Evolutionary conservation across 2,113 vertebrate species (phyloP).

Genomic region (Vidua chalybeata): DNA sequence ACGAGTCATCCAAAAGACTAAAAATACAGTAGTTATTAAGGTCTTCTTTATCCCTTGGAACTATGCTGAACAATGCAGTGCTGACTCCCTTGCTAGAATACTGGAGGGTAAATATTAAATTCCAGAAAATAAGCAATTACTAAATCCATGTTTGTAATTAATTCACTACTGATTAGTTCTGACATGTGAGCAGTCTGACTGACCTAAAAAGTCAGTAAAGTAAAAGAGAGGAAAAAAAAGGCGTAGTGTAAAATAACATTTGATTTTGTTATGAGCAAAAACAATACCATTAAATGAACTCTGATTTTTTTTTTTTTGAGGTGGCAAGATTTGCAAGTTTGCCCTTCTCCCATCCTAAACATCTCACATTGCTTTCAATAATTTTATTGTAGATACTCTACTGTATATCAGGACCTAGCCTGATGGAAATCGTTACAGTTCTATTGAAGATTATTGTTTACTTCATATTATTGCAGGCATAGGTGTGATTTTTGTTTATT

Average conservation of each 20-base stretch:
- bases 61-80: neutral
- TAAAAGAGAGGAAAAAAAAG: neutral
- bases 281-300: neutral
- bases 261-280: neutral
- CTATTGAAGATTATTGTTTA: neutral
- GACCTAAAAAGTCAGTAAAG: neutral
- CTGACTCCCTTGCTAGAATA: neutral
- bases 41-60: neutral
- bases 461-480: neutral
- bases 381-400: neutral
- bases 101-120: constrained; percentile 42
- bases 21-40: constrained; percentile 22
- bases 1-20: neutral
- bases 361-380: neutral
- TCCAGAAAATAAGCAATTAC: constrained; percentile 36
- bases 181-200: accelerated
- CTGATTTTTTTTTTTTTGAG: neutral
- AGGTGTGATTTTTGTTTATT: neutral
- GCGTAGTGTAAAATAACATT: neutral
- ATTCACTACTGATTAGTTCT: constrained; percentile 4
- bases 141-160: constrained; percentile 35
- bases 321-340: neutral
- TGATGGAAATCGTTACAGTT: neutral
- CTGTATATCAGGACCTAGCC: neutral
- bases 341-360: neutral